These are phyloP conservation scores for Neria commutata DNA, from an alignment of 2,888 invertebrate species.

Conservation along the genomic window DNA sequence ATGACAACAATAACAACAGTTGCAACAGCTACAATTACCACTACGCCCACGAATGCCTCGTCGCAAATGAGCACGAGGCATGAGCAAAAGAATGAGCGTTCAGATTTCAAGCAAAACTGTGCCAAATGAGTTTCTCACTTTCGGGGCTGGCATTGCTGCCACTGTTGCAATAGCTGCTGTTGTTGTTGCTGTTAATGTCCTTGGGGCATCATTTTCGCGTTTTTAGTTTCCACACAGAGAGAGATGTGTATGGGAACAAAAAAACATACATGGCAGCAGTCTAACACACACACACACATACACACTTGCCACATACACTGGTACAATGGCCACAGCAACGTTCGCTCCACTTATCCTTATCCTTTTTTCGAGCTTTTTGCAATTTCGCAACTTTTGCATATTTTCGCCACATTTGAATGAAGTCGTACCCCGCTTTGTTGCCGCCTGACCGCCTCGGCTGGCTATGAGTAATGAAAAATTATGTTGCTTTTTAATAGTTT, in stretches of 20 bases:
- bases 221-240: too few species aligned
- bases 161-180: not conserved
- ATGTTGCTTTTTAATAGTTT: not conserved
- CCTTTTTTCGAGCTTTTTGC: not conserved
- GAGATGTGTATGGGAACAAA: too few species aligned
- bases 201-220: slow-evolving; percentile 12
- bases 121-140: slow-evolving; percentile 12
- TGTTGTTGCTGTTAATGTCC: slow-evolving; percentile 1
- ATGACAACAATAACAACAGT: too few species aligned
- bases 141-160: not conserved
- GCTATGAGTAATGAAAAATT: not conserved
- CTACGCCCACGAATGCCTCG: slow-evolving; percentile 1
- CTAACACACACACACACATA: too few species aligned
- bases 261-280: too few species aligned
- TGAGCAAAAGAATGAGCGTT: slow-evolving; percentile 2
- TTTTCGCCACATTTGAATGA: not conserved
- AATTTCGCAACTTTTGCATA: not conserved
- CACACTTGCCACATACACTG: too few species aligned
- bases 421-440: not conserved
- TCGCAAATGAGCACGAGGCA: not conserved
- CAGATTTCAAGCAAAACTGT: slow-evolving; percentile 5
- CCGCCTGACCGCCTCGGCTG: too few species aligned
- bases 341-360: too few species aligned
- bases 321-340: too few species aligned
- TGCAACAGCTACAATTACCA: slow-evolving; percentile 3